Evolutionary conservation across 2,797 vertebrate genomes (phyloP), one percentile per base, ranked within the genome.

Genomic region (Taeniopygia guttata): DNA sequence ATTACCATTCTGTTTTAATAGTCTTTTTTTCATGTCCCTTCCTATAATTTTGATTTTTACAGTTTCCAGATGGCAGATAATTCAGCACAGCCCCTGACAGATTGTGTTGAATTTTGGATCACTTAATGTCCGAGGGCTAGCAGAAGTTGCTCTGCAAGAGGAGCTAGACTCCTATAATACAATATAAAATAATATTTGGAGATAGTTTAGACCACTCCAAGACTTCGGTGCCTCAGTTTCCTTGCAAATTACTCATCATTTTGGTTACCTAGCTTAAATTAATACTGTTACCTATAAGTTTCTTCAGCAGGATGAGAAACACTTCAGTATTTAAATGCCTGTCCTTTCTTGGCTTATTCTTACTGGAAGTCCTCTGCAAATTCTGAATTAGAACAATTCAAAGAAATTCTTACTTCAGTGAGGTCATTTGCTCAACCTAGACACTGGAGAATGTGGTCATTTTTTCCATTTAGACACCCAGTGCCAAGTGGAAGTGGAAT

Each of bases 51-150:
- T 87, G 52, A 25, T 73, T 87, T 94, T 95, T 92, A 93, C 4
- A 1, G 40, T 84, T 95, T 90, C 86, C 89, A 95, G 64, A 54
- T 95, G 90, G 68, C 25, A 51, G 64, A 29, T 89, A 93, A 90
- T 92, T 87, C 56, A 87, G 20, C 48, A 11, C 84, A 90, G 46
- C 49, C 64, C n/a, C 26, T 76, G 60, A 56, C 20, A 46, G 30
- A 49, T 55, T 48, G 88, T 51, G 26, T 34, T 93, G 68, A 40
- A 70, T 93, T 92, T 90, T 38, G 77, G 45, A 68, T 94, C 60
- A 32, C 72, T 42, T 83, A 6, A 29, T 73, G 19, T 22, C 59
- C 88, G 45, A 86, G 62, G 63, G 26, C n/a, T 80, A 43, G 46
- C 69, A 81, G 34, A 74, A 68, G 16, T 30, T 80, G 14, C 34